A percentile compares a stretch with the other conserved stretches of the same genome.
phyloP scores from a whole-genome alignment of 2,888 invertebrate species.

The Xestia ashworthii region DNA sequence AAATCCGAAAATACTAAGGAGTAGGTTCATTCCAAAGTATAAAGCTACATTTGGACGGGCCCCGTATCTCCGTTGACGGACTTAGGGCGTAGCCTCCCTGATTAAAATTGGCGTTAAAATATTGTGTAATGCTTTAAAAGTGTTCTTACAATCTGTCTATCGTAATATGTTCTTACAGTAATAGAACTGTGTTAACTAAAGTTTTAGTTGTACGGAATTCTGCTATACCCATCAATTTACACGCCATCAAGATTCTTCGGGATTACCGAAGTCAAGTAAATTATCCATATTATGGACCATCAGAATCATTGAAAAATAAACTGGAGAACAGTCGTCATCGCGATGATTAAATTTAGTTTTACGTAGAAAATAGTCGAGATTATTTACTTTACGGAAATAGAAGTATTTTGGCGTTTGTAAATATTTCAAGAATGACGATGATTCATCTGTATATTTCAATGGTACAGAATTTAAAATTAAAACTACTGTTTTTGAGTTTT shows the following conservation, averaged over 20 bases:
- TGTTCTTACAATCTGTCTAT: neutral
- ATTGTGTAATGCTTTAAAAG: neutral
- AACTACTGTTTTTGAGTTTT: conserved; percentile 30
- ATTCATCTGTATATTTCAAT: conserved; percentile 42
- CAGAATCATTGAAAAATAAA: conserved; percentile 31
- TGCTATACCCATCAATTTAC: neutral
- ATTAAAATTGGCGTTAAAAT: neutral
- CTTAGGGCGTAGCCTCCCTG: too few species aligned
- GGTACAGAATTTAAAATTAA: conserved; percentile 25
- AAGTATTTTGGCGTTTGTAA: conserved; percentile 49
- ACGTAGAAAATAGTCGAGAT: conserved; percentile 35
- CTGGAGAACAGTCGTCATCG: conserved; percentile 34
- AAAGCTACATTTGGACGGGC: too few species aligned
- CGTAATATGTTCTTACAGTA: too few species aligned
- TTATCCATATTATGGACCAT: conserved; percentile 13
- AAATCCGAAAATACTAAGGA: too few species aligned
- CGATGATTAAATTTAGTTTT: conserved; percentile 33
- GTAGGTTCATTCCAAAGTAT: too few species aligned
- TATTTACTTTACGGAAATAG: conserved; percentile 52
- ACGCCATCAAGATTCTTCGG: conserved; percentile 6
- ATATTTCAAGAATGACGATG: conserved; percentile 58
- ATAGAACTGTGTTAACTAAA: neutral
- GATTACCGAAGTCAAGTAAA: conserved; percentile 30
- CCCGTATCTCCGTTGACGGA: too few species aligned
- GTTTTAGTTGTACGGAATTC: neutral